Percentiles rank a stretch among this genome's conserved stretches.
Conservation (phyloP, 2,113 vertebrate genomes). For the Cynopterus brachyotis region DNA sequence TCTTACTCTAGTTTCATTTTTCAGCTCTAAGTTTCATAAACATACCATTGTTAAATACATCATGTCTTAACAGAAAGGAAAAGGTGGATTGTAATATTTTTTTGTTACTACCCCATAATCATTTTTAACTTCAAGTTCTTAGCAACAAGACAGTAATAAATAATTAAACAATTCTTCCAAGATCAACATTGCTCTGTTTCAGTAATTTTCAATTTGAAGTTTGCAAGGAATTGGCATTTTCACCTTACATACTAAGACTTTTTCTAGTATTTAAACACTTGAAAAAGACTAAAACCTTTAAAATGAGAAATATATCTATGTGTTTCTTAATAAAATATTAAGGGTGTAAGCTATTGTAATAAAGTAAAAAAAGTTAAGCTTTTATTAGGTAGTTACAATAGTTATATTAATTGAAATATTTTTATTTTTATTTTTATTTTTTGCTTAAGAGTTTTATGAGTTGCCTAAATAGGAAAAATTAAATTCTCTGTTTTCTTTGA, state of each 20-base stretch:
- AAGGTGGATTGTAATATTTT: background rate
- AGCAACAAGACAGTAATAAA: background rate
- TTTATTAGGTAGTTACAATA: background rate
- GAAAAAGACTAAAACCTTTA: background rate
- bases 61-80: background rate
- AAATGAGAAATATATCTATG: background rate
- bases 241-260: background rate
- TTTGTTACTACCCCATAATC: background rate
- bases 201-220: background rate
- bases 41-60: background rate
- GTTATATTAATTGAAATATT: background rate
- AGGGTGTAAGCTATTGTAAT: background rate
- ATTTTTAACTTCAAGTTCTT: conserved; percentile 27
- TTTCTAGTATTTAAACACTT: background rate
- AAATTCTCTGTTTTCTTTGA: background rate
- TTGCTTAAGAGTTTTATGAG: background rate
- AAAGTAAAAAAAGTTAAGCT: background rate
- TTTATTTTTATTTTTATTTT: background rate
- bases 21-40: background rate
- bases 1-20: background rate
- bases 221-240: background rate
- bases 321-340: background rate
- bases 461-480: background rate
- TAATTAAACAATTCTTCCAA: background rate
- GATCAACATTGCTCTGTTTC: background rate